A percentile compares a stretch with the other conserved stretches of the same genome.
These are phyloP conservation scores for Chionis minor DNA, from an alignment of 2,113 vertebrate species.

Conservation along the genomic window DNA sequence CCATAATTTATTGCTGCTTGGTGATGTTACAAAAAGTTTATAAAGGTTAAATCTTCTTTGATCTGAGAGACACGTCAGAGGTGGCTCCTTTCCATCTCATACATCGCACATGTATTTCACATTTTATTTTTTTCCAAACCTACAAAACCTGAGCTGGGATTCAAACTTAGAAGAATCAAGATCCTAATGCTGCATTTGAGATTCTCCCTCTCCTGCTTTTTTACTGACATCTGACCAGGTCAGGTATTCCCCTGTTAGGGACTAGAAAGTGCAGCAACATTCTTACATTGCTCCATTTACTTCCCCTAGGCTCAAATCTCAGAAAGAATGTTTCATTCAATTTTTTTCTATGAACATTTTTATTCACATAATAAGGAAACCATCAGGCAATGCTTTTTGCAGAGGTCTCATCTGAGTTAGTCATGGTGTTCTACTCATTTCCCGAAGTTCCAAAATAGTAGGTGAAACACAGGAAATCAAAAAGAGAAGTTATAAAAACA, in stretches of 20 bases:
- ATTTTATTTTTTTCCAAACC: not conserved
- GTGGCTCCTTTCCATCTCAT: not conserved
- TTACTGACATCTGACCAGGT: not conserved
- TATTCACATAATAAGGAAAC: not conserved
- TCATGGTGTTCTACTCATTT: not conserved
- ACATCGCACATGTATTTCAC: not conserved
- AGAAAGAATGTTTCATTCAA: not conserved
- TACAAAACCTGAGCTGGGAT: not conserved
- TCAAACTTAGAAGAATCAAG: not conserved
- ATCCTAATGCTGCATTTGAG: not conserved
- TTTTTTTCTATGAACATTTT: not conserved
- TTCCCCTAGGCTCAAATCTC: not conserved
- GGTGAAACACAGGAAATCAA: not conserved
- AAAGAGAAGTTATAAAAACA: not conserved
- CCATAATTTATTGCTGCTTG: not conserved
- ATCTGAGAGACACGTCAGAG: not conserved
- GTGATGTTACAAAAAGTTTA: not conserved
- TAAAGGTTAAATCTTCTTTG: not conserved
- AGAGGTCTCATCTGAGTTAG: not conserved
- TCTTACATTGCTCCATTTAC: not conserved
- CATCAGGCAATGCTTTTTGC: not conserved
- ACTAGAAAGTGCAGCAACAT: not conserved
- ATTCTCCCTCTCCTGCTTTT: not conserved
- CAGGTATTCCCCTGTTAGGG: not conserved
- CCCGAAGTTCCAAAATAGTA: not conserved